Evolutionary conservation across 2,797 vertebrate genomes (phyloP).

Genomic region (Coregonus ussuriensis): DNA sequence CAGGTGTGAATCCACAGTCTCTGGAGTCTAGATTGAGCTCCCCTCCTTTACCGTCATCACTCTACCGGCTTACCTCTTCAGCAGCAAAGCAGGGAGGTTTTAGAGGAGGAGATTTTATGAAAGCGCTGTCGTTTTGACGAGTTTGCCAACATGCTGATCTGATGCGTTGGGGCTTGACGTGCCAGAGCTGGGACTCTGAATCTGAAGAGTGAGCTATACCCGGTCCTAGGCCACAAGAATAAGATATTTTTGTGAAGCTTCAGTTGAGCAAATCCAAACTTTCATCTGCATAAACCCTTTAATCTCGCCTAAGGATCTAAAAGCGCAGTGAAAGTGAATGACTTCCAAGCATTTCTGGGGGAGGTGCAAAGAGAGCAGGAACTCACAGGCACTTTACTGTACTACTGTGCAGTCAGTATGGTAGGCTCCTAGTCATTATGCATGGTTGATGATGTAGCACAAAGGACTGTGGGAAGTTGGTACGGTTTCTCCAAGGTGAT

Average conservation of each 20-base stretch:
- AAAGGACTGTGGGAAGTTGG: neutral
- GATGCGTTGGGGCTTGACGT: slow-evolving; percentile 9
- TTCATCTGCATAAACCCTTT: slow-evolving; percentile 24
- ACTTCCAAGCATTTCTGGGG: neutral
- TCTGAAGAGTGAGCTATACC: neutral
- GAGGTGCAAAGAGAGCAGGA: neutral
- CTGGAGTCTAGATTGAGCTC: slow-evolving; percentile 32
- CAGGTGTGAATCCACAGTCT: slow-evolving; percentile 8
- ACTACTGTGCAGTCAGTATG: neutral
- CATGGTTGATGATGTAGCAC: neutral
- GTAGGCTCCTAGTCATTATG: neutral
- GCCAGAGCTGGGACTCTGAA: neutral
- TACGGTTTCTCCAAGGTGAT: neutral
- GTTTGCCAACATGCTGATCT: slow-evolving; percentile 21
- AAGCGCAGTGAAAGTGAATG: slow-evolving; percentile 17
- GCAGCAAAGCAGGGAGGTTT: slow-evolving; percentile 44
- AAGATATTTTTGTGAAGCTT: neutral
- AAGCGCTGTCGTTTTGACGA: slow-evolving; percentile 60
- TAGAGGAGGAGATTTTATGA: slow-evolving; percentile 57
- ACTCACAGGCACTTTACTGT: neutral
- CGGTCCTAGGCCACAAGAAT: no score
- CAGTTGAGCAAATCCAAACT: neutral
- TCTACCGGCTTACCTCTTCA: slow-evolving; percentile 55
- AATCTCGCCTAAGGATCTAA: slow-evolving; percentile 14
- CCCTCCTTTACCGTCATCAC: neutral